Base-by-base conservation (phyloP, 1,140 invertebrate species). In the Thaumatotibia leucotreta region DNA sequence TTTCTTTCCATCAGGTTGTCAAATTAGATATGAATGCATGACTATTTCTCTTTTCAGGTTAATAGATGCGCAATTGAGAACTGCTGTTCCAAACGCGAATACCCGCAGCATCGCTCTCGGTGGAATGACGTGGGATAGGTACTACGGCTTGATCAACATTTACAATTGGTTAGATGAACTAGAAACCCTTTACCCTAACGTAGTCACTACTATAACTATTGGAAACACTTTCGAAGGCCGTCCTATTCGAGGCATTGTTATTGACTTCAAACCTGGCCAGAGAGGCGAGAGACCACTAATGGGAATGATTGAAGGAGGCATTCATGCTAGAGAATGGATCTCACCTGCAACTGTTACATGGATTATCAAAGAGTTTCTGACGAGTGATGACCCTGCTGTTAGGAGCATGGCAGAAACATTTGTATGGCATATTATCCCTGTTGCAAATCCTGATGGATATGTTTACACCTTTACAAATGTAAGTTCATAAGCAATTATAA, bases 401-500 rank as follows among this genome's bases (percentile, higher is more conserved):
- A 76, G 91, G 70, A 61, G 77, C 61, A 74, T 94, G 71, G 92
- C 95, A 10, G 87, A 94, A 72, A 80, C 88, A 64, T 82, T 95
- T 74, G 93, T 94, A 32, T 95, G 94, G 94, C 94, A 95, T 72
- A 91, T 95, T 10, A 91, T 95, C 62, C 95, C 95, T 0, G 90
- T 93, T 0, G 83, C 93, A 39, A 96, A 96, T 82, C 96, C 96
- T 22, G 96, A 97, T 89, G 96, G 96, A 49, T 97, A 96, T 76
- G 93, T 88, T 0, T 96, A 94, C 75, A 93, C 94, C 5, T 88
- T 86, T 65, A 71, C 61, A 4, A 39, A 72, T 61, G 83, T 85
- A 72, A 83, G 83, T 29, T 14, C n/a, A n/a, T n/a, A n/a, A n/a
- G n/a, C n/a, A n/a, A n/a, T n/a, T n/a, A n/a, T n/a, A n/a, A n/a